Conservation (phyloP, 2,797 vertebrate genomes). For the Eulemur rubriventer region DNA sequence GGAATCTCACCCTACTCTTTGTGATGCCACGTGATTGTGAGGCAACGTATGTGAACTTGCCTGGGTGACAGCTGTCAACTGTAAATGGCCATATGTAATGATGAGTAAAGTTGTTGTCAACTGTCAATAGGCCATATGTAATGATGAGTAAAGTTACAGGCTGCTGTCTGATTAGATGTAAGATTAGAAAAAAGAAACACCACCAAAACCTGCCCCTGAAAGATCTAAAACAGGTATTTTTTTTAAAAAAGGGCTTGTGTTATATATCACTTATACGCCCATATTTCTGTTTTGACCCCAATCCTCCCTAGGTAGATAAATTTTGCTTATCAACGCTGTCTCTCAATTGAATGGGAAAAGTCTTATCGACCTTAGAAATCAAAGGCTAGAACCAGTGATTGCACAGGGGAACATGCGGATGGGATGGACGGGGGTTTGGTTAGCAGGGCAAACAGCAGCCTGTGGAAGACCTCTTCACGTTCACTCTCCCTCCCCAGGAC, state of each 20-base stretch:
- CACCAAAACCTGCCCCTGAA: not conserved
- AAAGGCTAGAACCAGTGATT: not conserved
- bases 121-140: slow-evolving; percentile 82
- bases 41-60: slow-evolving; percentile 76
- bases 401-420: no score
- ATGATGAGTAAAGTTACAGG: slow-evolving; percentile 67
- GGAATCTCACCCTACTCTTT: slow-evolving; percentile 54
- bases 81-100: slow-evolving; percentile 81
- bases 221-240: slow-evolving; percentile 31
- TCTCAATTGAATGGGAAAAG: not conserved
- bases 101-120: slow-evolving; percentile 79
- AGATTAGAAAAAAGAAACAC: slow-evolving; percentile 1
- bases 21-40: slow-evolving; percentile 63
- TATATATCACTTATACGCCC: no score
- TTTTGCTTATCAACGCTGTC: not conserved
- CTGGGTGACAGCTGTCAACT: slow-evolving; percentile 79
- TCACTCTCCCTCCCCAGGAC: not conserved
- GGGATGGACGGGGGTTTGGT: not conserved
- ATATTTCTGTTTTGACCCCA: not conserved
- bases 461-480: not conserved
- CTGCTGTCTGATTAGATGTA: slow-evolving; percentile 64
- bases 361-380: not conserved
- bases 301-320: not conserved
- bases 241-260: not conserved
- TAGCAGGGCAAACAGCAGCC: not conserved